phyloP scores from a whole-genome alignment of 2,888 invertebrate species.

The Neria commutata region DNA sequence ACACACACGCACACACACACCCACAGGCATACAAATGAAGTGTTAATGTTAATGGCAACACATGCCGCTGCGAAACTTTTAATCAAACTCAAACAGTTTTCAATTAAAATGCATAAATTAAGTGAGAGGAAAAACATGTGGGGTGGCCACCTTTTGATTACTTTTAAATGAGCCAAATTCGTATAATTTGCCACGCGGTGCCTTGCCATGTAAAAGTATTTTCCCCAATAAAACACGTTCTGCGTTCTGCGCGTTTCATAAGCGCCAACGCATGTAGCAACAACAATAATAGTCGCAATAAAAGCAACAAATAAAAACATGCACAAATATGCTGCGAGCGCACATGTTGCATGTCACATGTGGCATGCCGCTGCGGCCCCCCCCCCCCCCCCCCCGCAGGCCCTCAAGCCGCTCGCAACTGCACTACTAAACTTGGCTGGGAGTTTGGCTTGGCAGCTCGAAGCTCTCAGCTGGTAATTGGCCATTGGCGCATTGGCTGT shows the following conservation, averaged over 20 bases:
- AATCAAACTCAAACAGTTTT: neutral
- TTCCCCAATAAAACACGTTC: neutral
- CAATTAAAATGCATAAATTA: neutral
- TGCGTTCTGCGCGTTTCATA: no score
- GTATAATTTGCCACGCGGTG: neutral
- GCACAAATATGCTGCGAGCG: neutral
- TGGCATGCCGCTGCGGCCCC: neutral
- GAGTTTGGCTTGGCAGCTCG: no score
- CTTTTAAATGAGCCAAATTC: neutral
- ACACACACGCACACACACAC: no score
- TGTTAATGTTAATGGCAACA: neutral
- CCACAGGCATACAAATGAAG: no score
- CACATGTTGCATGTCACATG: neutral
- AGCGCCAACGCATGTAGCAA: neutral
- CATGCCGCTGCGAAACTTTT: no score
- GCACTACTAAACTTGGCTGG: no score
- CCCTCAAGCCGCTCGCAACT: no score
- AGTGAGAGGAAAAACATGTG: no score
- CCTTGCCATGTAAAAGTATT: neutral
- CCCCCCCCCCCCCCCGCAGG: no score
- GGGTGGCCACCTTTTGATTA: conserved; percentile 4
- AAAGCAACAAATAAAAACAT: neutral
- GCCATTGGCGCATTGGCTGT: neutral
- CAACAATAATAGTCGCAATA: neutral
- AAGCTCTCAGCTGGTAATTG: no score